These are phyloP conservation scores for Setipinna tenuifilis DNA, from an alignment of 2,797 vertebrate species.

Conservation along the genomic window DNA sequence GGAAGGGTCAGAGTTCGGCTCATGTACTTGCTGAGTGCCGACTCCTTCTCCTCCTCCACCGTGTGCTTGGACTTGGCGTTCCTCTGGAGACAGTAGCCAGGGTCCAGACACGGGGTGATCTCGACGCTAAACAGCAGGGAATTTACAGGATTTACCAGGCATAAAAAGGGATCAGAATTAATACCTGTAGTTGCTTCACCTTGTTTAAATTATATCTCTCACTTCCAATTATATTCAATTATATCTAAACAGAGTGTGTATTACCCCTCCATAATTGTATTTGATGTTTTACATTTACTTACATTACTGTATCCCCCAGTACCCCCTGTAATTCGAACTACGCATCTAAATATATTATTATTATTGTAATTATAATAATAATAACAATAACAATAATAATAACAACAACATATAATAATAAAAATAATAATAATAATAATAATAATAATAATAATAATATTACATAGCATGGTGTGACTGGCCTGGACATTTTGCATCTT, in stretches of 20 bases:
- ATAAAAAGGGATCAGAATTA: neutral
- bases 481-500: constrained; percentile 23
- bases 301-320: too few relatives aligned
- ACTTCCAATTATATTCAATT: neutral
- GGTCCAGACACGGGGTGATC: constrained; percentile 80
- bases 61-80: constrained; percentile 52
- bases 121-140: constrained; percentile 71
- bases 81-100: constrained; percentile 73
- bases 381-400: too few relatives aligned
- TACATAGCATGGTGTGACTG: neutral
- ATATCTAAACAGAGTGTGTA: too few relatives aligned
- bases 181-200: neutral
- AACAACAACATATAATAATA: too few relatives aligned
- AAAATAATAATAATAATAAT: too few relatives aligned
- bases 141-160: neutral
- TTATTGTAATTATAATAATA: too few relatives aligned
- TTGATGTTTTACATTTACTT: too few relatives aligned
- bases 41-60: constrained; percentile 50
- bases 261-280: too few relatives aligned
- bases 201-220: too few relatives aligned
- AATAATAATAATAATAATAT: too few relatives aligned
- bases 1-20: constrained; percentile 80
- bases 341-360: too few relatives aligned
- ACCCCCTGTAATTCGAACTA: too few relatives aligned
- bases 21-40: constrained; percentile 67